Evolutionary conservation across 2,113 vertebrate genomes (phyloP), one percentile per base, ranked within the genome.

Genomic region (Salminus brasiliensis): DNA sequence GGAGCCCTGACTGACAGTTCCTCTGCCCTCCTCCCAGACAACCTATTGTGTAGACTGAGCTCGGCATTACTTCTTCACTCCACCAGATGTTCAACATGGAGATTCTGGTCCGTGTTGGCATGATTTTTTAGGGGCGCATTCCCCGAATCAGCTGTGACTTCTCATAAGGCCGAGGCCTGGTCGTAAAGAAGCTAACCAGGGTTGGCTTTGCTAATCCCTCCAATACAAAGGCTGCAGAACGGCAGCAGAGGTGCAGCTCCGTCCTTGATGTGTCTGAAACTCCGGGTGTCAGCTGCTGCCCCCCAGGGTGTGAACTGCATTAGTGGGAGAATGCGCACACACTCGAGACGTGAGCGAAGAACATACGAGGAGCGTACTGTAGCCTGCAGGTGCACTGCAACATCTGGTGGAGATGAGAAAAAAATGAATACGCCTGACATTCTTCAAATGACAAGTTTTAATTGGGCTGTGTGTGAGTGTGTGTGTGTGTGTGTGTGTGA

Each of bases 361-460:
- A n/a, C 69, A 25, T 10, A 53, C n/a, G 9, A 74, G 47, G 69
- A 16, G 55, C 59, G 41, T 68, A 79, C 65, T 49, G 70, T 90
- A 94, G 94, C 94, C 94, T 95, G 91, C 92, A 95, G 93, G 93
- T 95, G 92, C 88, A 81, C 89, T 85, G 85, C 92, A 94, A 94
- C 94, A 95, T 94, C 94, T 94, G 93, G 94, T 92, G 94, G 53
- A 95, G 92, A 93, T 94, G 94, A 93, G 92, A 93, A 94, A 94
- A 89, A 79, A 79, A 79, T 55, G 93, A 95, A 94, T 94, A 94
- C 94, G 94, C 91, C 93, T 93, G 93, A 93, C 93, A 95, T 93
- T 93, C 93, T 93, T 94, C 94, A 94, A 94, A 95, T 93, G 94
- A 95, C 95, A 92, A 91, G 92, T 95, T 95, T 93, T 95, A 95